phyloP scores from a whole-genome alignment of 2,888 invertebrate species.

The Orthosia incerta region DNA sequence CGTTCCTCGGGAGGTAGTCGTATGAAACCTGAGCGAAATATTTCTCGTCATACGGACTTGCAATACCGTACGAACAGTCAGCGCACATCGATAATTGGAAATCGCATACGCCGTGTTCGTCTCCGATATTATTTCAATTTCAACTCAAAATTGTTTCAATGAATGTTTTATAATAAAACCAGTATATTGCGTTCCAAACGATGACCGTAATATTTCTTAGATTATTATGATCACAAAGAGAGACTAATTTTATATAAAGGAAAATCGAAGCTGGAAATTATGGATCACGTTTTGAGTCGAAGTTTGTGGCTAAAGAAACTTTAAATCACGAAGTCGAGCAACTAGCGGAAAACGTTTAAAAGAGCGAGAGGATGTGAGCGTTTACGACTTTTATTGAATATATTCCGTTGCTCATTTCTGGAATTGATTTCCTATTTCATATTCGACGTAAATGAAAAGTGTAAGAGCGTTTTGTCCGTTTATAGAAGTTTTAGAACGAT shows the following conservation, averaged over 20 bases:
- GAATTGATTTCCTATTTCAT: constrained; percentile 60
- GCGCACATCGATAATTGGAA: constrained; percentile 82
- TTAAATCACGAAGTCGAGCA: constrained; percentile 59
- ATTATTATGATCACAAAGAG: constrained; percentile 18
- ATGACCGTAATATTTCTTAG: not conserved
- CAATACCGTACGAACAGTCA: constrained; percentile 75
- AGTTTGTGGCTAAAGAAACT: constrained; percentile 56
- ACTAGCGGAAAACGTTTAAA: constrained; percentile 57
- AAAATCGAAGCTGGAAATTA: constrained; percentile 47
- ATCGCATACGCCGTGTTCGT: constrained; percentile 75
- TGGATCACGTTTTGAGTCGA: constrained; percentile 51
- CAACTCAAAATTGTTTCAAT: constrained; percentile 61
- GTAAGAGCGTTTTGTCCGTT: constrained; percentile 62
- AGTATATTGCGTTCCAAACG: constrained; percentile 4
- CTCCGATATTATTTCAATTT: constrained; percentile 75
- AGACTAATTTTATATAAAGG: constrained; percentile 33
- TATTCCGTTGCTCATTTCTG: constrained; percentile 49
- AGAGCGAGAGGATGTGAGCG: constrained; percentile 45
- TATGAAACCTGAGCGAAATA: constrained; percentile 74
- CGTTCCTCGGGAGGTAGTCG: constrained; percentile 60
- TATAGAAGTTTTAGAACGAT: constrained; percentile 71
- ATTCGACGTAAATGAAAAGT: constrained; percentile 59
- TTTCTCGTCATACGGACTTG: constrained; percentile 74
- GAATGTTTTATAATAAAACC: constrained; percentile 45
- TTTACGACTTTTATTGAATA: constrained; percentile 61